Evolutionary conservation across 1,140 invertebrate species (phyloP), one percentile per base, ranked within the genome.

Genomic region (Nautilus pompilius): DNA sequence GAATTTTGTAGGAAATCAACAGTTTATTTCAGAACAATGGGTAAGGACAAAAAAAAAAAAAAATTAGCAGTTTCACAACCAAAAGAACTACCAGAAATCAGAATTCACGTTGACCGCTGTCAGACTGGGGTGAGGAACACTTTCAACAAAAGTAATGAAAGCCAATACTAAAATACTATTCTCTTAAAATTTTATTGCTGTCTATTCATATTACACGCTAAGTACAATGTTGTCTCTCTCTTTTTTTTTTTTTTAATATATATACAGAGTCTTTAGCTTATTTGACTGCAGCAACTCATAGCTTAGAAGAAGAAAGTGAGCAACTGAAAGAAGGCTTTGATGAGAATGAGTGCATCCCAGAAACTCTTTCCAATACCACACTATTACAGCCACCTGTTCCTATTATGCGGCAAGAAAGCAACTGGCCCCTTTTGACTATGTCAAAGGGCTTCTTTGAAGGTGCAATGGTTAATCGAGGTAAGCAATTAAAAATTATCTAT

Each of bases 371-470:
- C 0, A 87, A 89, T 72, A 93, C 95, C 0, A 84, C 87, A 58
- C 86, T 96, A 41, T 84, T 99, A 2, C 85, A 89, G 62, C 95
- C 97, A 0, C 92, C 94, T 0, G 86, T 91, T 26, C 96, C 97
- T 0, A 89, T 98, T 34, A 88, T 89, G 55, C 90, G 90, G 72
- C 89, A 90, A 65, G 81, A 82, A 66, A 89, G 89, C 46, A 99
- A 99, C 79, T 99, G 98, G 98, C 97, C 98, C 0, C 81, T 98
- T 13, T 82, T 99, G 1, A 96, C 95, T 2, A 90, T 97, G 4
- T 93, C 92, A 0, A 87, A 87, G 84, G 89, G 90, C 51, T 90
- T 91, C 84, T 91, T 93, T 77, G 90, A 92, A 68, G 88, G 87
- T 54, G 89, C 89, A 1, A 89, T 90, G 78, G 76, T 82, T 5